These are phyloP conservation scores for Cynopterus brachyotis DNA, from an alignment of 2,113 vertebrate genomes.

Conservation along the genomic window DNA sequence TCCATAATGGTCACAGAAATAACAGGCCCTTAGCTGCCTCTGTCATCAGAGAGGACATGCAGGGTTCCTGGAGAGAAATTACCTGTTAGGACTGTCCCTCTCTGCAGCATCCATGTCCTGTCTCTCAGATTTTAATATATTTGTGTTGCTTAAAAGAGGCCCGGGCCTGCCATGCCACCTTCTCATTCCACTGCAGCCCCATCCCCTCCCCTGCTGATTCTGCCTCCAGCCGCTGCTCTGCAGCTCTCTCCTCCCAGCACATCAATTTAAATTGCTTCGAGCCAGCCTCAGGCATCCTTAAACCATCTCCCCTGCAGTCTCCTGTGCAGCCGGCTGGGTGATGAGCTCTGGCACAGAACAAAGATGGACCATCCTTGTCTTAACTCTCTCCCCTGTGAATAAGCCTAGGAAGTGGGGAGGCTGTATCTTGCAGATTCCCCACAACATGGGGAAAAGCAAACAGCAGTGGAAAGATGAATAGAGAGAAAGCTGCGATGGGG, in stretches of 20 bases:
- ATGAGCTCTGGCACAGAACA: background rate
- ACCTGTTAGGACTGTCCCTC: background rate
- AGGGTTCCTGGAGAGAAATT: background rate
- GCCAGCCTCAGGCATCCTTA: background rate
- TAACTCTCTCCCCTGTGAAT: background rate
- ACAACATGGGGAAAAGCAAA: constrained; percentile 26
- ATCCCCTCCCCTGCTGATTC: background rate
- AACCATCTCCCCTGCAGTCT: background rate
- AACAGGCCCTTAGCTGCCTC: background rate
- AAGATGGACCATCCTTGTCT: constrained; percentile 2
- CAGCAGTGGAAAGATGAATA: background rate
- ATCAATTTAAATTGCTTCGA: constrained; percentile 25
- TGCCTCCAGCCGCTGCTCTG: background rate
- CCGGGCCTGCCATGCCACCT: background rate
- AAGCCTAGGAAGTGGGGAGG: background rate
- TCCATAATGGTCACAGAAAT: background rate
- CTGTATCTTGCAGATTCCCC: background rate
- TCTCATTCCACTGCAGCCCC: background rate
- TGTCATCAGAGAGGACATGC: background rate
- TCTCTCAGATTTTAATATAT: background rate
- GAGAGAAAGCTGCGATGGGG: background rate
- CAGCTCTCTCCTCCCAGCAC: background rate
- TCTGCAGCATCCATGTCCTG: background rate
- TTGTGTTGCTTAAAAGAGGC: background rate
- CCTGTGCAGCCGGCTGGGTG: constrained; percentile 4